phyloP scores from a whole-genome alignment of 2,888 invertebrate species.

The Pterostichus niger region DNA sequence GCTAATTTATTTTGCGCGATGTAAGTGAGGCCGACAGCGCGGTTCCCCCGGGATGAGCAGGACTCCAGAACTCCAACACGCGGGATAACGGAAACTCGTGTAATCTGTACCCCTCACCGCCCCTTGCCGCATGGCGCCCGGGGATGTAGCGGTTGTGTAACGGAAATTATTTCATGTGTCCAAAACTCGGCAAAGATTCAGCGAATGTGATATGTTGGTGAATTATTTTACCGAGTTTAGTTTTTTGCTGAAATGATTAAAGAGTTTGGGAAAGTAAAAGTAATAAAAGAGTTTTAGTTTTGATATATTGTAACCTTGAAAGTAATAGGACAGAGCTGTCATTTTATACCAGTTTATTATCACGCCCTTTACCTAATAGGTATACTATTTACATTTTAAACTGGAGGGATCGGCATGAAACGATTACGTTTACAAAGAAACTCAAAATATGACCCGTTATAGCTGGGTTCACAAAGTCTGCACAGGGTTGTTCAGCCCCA shows the following conservation, averaged over 20 bases:
- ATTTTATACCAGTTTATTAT: too few relatives aligned
- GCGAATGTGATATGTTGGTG: neutral
- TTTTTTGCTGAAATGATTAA: neutral
- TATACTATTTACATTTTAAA: too few relatives aligned
- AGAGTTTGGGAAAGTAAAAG: too few relatives aligned
- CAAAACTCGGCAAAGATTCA: neutral
- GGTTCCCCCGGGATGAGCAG: neutral
- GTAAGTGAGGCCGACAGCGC: slow-evolving; percentile 37
- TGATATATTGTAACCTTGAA: too few relatives aligned
- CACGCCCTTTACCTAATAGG: too few relatives aligned
- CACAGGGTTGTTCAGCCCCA: too few relatives aligned
- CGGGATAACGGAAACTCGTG: slow-evolving; percentile 25
- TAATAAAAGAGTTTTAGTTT: too few relatives aligned
- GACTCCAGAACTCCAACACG: neutral
- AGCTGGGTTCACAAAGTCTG: too few relatives aligned
- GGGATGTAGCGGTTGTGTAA: neutral
- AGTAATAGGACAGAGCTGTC: too few relatives aligned
- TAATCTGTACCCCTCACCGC: neutral
- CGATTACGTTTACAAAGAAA: too few relatives aligned
- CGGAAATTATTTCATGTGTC: slow-evolving; percentile 39
- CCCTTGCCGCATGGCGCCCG: neutral
- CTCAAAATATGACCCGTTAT: too few relatives aligned
- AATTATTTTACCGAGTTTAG: neutral
- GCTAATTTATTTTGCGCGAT: slow-evolving; percentile 49
- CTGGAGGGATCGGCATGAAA: too few relatives aligned